These are phyloP conservation scores for Flabesymbios commensalis DNA, from an alignment of 2,888 invertebrate species.

Conservation along the genomic window DNA sequence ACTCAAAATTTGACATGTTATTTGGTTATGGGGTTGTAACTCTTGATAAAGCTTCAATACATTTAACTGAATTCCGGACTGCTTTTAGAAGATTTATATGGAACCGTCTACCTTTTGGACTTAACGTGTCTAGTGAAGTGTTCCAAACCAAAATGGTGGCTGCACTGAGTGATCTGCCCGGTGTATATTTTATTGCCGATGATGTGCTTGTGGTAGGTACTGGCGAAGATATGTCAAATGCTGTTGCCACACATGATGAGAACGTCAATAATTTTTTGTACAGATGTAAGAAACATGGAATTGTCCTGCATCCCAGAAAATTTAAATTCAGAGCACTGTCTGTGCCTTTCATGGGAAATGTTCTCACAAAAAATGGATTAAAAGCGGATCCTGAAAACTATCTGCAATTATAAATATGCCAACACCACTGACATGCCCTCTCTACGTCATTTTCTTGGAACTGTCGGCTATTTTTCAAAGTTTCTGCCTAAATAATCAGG, in stretches of 20 bases:
- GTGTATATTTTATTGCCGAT: conserved; percentile 11
- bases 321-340: not conserved
- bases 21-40: too few species aligned
- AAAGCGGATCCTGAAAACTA: conserved; percentile 8
- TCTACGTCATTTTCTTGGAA: not conserved
- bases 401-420: conserved; percentile 7
- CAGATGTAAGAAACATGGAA: conserved; percentile 9
- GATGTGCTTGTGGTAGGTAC: conserved; percentile 16
- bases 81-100: conserved; percentile 18
- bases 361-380: conserved; percentile 1
- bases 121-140: conserved; percentile 11
- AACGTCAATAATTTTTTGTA: conserved; percentile 3
- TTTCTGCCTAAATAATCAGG: too few species aligned
- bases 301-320: not conserved
- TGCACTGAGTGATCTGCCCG: conserved; percentile 6
- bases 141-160: conserved; percentile 12
- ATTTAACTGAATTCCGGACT: conserved; percentile 16
- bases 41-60: conserved; percentile 12
- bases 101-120: conserved; percentile 15
- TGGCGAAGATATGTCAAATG: not conserved
- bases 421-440: not conserved
- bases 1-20: too few species aligned
- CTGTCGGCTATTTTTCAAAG: conserved; percentile 6
- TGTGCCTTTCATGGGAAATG: not conserved
- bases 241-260: not conserved